Evolutionary conservation across 2,888 invertebrate genomes (phyloP), one percentile per base, ranked within the genome.

Genomic region (Andrena trimmerana): DNA sequence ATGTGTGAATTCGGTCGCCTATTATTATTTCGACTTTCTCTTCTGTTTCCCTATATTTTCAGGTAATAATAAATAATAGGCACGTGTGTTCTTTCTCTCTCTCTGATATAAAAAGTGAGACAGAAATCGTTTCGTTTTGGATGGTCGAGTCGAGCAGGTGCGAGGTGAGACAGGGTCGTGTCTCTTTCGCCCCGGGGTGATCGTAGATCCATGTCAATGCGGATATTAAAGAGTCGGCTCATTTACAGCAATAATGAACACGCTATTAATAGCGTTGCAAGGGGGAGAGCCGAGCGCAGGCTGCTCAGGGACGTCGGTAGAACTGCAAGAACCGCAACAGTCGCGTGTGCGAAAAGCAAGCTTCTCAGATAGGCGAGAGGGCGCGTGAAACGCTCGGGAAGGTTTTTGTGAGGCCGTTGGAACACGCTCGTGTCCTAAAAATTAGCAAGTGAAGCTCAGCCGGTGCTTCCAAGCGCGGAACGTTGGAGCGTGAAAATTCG

Each of bases 181-280:
- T 33, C 59, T 63, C 57, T 27, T 57, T 27, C 24, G 27, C 10
- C 57, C 10, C 42, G n/a, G 27, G 13, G 42, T 60, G 62, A 67
- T 78, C 79, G 60, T 80, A 75, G 73, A 65, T 83, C 73, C 78
- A 76, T 74, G 74, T 88, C 78, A 86, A 91, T 89, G 92, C 92
- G 94, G 92, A 94, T 94, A 94, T 94, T 93, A 91, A 93, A 92
- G 92, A 91, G 91, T 87, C 93, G 93, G 92, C 91, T 93, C 93
- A 93, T 93, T 93, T 93, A 85, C 92, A 90, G 92, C 92, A 93
- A 92, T 94, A 94, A 94, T 92, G 93, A 93, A 92, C 88, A 81
- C 87, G 89, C 93, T 93, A 94, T 94, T 92, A 94, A 94, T 93
- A 93, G 91, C 84, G 78, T 36, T 69, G 83, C 80, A 83, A 76